Percentiles rank a stretch among this genome's conserved stretches.
These are phyloP conservation scores for Nylanderia fulva DNA, from an alignment of 1,140 invertebrate species.

Conservation along the genomic window DNA sequence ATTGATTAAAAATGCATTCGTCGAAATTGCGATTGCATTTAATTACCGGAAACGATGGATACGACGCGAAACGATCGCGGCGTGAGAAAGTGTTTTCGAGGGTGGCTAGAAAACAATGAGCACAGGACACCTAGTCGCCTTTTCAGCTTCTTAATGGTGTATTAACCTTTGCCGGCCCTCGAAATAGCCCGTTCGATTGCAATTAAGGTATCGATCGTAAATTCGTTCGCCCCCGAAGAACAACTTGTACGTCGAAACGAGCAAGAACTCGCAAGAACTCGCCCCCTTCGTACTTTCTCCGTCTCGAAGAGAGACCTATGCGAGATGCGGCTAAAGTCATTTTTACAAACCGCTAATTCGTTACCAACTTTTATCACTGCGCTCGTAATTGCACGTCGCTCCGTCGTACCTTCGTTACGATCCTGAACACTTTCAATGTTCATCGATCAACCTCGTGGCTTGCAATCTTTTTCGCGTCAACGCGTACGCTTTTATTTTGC, in stretches of 20 bases:
- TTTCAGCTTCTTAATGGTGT: conserved; percentile 62
- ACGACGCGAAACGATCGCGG: neutral
- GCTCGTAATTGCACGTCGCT: conserved; percentile 41
- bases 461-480: conserved; percentile 37
- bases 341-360: conserved; percentile 57
- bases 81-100: conserved; percentile 68
- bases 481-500: neutral
- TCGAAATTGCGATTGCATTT: neutral
- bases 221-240: conserved; percentile 44
- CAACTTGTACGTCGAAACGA: conserved; percentile 54
- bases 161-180: conserved; percentile 65
- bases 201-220: conserved; percentile 73
- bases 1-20: neutral
- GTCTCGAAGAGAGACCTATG: conserved; percentile 26
- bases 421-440: conserved; percentile 34
- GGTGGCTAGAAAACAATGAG: conserved; percentile 18
- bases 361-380: conserved; percentile 52
- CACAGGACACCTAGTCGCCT: conserved; percentile 25
- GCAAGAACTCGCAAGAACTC: conserved; percentile 49
- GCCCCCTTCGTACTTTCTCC: conserved; percentile 31
- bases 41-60: neutral
- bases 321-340: conserved; percentile 41
- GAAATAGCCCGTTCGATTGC: conserved; percentile 62
- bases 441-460: conserved; percentile 38
- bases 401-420: conserved; percentile 21